Evolutionary conservation across 2,797 vertebrate genomes (phyloP), one percentile per base, ranked within the genome.

Genomic region (Sebastolobus alascanus): DNA sequence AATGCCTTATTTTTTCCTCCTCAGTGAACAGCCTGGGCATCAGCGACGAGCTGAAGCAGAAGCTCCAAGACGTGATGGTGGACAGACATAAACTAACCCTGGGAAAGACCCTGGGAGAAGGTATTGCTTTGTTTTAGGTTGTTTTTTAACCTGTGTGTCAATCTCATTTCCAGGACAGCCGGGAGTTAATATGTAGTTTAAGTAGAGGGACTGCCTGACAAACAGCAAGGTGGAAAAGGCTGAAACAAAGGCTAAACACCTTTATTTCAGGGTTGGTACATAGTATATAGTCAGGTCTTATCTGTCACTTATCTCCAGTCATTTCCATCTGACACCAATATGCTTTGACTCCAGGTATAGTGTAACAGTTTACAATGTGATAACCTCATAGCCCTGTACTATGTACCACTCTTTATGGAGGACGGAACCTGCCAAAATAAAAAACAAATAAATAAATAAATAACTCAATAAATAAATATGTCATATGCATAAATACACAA

Each of bases 71-170:
- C 0, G 98, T 99, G 69, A 97, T 98, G 97, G 96, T 98, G 81
- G 97, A 99, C 89, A 93, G 97, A 79, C 97, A 98, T 67, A 97
- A 96, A 66, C 95, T 99, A 40, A 97, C 97, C 1, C 93, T 99
- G 88, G 98, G 98, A 72, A 99, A 99, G 93, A 98, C 97, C 0
- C 95, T 99, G 33, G 98, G 97, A 59, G 97, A 98, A 94, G 97
- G 97, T 97, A 85, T 71, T 77, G 38, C 38, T 52, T 20, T 11
- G 18, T 6, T 54, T 22, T 66, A n/a, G 64, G 14, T 4, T 55
- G 54, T 63, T n/a, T 68, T 71, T 22, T 11, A 18, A 16, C 10
- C 1, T 33, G 0, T 77, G 50, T 66, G 16, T n/a, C 4, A 2
- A 8, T 25, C 22, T 64, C 1, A 22, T 73, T 64, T 71, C 29